Percentiles rank a stretch among this genome's conserved stretches.
Conservation (phyloP, 2,888 invertebrate genomes). For the Schrankia costaestrigalis region DNA sequence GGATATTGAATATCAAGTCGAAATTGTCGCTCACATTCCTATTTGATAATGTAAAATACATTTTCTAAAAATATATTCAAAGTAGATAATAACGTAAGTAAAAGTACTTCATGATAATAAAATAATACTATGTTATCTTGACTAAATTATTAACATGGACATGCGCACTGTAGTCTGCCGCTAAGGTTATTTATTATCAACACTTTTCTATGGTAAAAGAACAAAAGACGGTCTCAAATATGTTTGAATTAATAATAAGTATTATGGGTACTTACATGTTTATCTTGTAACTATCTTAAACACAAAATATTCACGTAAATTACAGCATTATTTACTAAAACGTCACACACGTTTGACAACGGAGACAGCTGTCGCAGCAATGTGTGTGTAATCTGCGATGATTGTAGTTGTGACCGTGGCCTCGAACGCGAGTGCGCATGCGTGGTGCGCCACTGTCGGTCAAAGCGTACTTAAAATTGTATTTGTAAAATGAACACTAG, state of each 20-base stretch:
- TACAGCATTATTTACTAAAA: conserved; percentile 53
- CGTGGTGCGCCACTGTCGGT: conserved; percentile 47
- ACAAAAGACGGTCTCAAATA: not conserved
- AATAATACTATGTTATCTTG: not conserved
- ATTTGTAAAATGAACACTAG: conserved; percentile 30
- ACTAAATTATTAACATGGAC: conserved; percentile 24
- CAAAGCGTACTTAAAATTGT: conserved; percentile 39
- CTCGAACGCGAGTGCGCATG: conserved; percentile 63
- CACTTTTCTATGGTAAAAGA: conserved; percentile 13
- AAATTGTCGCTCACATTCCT: conserved; percentile 6
- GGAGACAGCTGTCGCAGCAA: conserved; percentile 40
- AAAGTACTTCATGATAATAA: not conserved
- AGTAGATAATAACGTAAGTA: not conserved
- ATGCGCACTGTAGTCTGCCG: conserved; percentile 33
- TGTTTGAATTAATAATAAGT: conserved; percentile 8
- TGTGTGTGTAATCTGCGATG: conserved; percentile 48
- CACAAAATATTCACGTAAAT: conserved; percentile 42
- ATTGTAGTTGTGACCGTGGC: conserved; percentile 65
- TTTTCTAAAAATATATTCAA: not conserved
- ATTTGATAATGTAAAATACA: not conserved
- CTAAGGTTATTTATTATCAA: conserved; percentile 31
- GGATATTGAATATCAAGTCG: conserved; percentile 5
- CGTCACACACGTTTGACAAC: conserved; percentile 57
- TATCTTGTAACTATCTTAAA: conserved; percentile 32
- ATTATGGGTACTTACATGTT: conserved; percentile 50